These are phyloP conservation scores for Halyomorpha halys DNA, from an alignment of 1,140 invertebrate genomes.

Conservation along the genomic window DNA sequence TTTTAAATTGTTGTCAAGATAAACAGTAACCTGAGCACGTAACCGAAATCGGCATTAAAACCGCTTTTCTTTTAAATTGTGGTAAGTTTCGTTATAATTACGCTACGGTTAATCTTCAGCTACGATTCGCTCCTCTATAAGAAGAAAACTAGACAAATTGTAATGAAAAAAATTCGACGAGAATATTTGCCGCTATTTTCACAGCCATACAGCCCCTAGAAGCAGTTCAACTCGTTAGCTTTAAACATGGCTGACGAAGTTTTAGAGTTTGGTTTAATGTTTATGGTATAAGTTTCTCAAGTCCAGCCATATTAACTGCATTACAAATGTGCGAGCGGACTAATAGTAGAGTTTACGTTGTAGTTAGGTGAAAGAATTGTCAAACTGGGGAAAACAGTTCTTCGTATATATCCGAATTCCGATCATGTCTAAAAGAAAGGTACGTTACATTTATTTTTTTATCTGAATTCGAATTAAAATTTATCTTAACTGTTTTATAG, in stretches of 20 bases:
- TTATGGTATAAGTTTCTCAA: background rate
- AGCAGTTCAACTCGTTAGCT: constrained; percentile 9
- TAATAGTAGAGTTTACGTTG: background rate
- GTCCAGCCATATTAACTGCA: background rate
- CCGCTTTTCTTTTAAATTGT: no score
- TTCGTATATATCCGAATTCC: background rate
- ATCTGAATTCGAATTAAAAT: background rate
- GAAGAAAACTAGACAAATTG: no score
- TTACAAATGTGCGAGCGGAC: background rate
- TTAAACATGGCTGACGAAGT: constrained; percentile 18
- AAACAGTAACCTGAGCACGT: constrained; percentile 1
- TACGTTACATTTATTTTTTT: constrained; percentile 13
- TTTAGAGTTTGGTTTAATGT: constrained; percentile 6
- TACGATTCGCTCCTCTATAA: no score
- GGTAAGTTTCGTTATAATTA: no score
- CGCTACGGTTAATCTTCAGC: no score
- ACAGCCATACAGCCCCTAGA: constrained; percentile 4
- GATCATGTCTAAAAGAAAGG: constrained; percentile 13
- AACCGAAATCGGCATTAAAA: no score
- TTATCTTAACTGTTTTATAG: background rate
- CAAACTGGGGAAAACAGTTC: background rate
- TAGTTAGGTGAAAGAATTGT: constrained; percentile 9
- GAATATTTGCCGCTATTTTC: constrained; percentile 13
- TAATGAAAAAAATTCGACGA: no score
- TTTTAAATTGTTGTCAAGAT: constrained; percentile 1